A percentile compares a stretch with the other conserved stretches of the same genome.
Conservation (phyloP, 2,113 vertebrate genomes). For the Limanda limanda region DNA sequence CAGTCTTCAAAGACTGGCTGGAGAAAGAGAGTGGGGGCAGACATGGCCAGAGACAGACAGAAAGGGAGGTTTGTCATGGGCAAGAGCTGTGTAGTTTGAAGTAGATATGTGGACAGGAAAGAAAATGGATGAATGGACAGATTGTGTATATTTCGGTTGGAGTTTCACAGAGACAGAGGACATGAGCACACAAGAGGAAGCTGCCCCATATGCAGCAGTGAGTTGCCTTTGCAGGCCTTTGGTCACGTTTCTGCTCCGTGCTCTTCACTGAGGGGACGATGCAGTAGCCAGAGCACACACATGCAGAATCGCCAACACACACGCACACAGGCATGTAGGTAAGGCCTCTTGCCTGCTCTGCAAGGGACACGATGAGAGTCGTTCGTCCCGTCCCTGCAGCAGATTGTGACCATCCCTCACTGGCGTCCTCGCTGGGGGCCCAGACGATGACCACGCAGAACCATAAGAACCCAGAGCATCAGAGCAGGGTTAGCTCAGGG, state of each 20-base stretch:
- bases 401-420: conserved; percentile 52
- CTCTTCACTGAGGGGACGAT: conserved; percentile 31
- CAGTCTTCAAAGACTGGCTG: conserved; percentile 23
- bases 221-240: conserved; percentile 36
- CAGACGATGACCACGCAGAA: conserved; percentile 47
- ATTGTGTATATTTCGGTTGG: conserved; percentile 2
- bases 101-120: background rate
- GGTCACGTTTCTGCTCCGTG: conserved; percentile 23
- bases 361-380: conserved; percentile 62
- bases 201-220: conserved; percentile 40
- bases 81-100: background rate
- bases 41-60: background rate
- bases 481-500: conserved; percentile 19
- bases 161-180: conserved; percentile 40
- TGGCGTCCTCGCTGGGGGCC: conserved; percentile 45
- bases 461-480: conserved; percentile 27
- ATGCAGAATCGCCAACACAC: background rate
- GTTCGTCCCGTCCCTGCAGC: conserved; percentile 40
- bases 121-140: background rate
- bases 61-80: background rate
- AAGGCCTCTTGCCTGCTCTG: conserved; percentile 55
- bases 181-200: conserved; percentile 4
- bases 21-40: no score
- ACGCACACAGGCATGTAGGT: background rate
- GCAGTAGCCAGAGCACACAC: conserved; percentile 40